phyloP scores from a whole-genome alignment of 1,140 invertebrate species.

The Hydropsyche tenuis region DNA sequence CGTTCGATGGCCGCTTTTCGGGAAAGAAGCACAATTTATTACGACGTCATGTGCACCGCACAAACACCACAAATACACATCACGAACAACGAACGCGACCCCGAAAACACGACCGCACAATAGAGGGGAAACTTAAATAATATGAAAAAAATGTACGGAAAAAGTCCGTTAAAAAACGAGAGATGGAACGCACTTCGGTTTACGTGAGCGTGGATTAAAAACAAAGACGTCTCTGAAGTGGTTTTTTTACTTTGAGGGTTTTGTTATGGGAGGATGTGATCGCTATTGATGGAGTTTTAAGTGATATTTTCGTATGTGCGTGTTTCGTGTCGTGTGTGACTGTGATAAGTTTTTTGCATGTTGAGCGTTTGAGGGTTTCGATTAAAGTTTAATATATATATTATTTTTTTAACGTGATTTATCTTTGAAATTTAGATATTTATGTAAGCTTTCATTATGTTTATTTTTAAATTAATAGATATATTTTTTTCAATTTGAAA shows the following conservation, averaged over 20 bases:
- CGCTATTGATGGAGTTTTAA: not conserved
- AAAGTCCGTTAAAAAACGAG: not conserved
- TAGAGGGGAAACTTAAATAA: not conserved
- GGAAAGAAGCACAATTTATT: constrained; percentile 48
- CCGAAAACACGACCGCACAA: not conserved
- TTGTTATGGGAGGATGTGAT: not conserved
- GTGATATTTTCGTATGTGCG: too few species aligned
- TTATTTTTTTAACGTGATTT: too few species aligned
- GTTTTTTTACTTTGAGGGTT: not conserved
- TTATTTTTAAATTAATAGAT: too few species aligned
- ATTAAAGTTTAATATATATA: too few species aligned
- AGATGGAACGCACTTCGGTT: constrained; percentile 8
- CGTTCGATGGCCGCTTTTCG: constrained; percentile 48
- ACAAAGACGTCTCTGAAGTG: constrained; percentile 45
- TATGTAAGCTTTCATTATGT: too few species aligned
- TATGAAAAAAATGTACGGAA: not conserved
- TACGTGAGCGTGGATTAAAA: constrained; percentile 35
- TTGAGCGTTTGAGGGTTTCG: constrained; percentile 20
- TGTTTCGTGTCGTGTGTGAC: not conserved
- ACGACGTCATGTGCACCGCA: constrained; percentile 42
- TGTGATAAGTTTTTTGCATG: constrained; percentile 39
- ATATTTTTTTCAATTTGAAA: too few species aligned
- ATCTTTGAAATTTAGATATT: too few species aligned
- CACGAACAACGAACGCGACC: constrained; percentile 1
- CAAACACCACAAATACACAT: constrained; percentile 34